Evolutionary conservation across 2,113 vertebrate species (phyloP), one percentile per base, ranked within the genome.

Genomic region (Rhinopithecus roxellana): DNA sequence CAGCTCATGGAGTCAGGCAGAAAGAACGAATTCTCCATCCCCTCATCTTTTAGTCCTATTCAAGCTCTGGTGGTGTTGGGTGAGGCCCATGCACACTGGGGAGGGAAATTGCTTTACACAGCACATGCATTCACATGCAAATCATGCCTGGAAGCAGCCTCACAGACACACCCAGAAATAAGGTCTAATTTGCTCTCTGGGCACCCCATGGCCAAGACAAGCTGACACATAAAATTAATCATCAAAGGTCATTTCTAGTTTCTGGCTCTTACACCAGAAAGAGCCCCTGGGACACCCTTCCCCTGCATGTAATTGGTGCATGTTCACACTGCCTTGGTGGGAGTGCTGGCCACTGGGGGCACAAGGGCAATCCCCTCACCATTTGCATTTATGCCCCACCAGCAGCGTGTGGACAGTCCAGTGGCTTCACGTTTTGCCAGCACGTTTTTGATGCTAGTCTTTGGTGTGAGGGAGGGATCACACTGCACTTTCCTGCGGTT

Each of bases 401-500:
- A 67, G 30, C 30, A 6, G 64, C 8, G 0, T n/a, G 18, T 0
- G 3, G 35, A n/a, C 8, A 16, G 5, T 67, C 69, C 17, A 4
- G 35, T n/a, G 67, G 17, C 14, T n/a, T 32, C 32, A 16, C 17
- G 17, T n/a, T 70, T 70, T 70, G 35, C 7, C 67, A 70, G 67
- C 67, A 70, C 1, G 2, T n/a, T n/a, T n/a, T n/a, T n/a, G 67
- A 8, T 18, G 35, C 17, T 69, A 35, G 67, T 70, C 14, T 70
- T n/a, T 7, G 17, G 69, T 61, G 59, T 61, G 69, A 18, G 35
- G 50, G 13, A 6, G 5, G 38, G 38, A 2, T 2, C 2, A 0
- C 25, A 4, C 40, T 5, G 0, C 0, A 3, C 1, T 50, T 16
- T 12, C 1, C 12, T 0, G 22, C 18, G 0, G 2, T 55, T 10